These are phyloP conservation scores for Vireo altiloquus DNA, from an alignment of 2,113 vertebrate genomes.

Conservation along the genomic window DNA sequence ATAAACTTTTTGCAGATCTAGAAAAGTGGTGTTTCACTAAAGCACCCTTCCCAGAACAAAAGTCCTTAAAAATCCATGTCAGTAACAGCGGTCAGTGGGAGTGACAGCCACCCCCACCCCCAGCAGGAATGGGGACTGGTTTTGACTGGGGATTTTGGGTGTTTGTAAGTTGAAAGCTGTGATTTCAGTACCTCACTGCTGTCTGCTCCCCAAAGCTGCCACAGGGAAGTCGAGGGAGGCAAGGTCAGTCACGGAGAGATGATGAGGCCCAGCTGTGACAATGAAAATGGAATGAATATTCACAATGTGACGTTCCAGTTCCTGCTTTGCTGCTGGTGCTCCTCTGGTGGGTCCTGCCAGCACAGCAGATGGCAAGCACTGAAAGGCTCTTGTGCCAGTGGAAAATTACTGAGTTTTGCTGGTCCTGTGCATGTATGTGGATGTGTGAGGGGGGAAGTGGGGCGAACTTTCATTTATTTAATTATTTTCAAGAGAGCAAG, in stretches of 20 bases:
- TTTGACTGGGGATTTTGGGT: neutral
- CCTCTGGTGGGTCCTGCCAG: conserved; percentile 26
- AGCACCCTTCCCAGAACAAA: neutral
- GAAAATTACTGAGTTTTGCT: conserved; percentile 35
- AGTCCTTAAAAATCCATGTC: neutral
- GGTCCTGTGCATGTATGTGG: neutral
- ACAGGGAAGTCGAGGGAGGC: neutral
- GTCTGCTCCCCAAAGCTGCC: neutral
- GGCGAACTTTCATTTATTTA: neutral
- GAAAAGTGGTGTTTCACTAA: neutral
- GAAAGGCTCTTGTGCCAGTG: conserved; percentile 2
- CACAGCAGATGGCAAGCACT: conserved; percentile 42
- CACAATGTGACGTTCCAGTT: neutral
- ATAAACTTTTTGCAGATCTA: neutral
- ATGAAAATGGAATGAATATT: conserved; percentile 30
- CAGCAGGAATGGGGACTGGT: neutral
- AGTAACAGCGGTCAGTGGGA: neutral
- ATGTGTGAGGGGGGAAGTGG: neutral
- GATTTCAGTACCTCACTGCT: neutral
- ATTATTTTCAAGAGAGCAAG: neutral
- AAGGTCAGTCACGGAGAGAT: neutral
- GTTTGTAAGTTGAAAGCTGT: neutral
- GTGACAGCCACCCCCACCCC: neutral
- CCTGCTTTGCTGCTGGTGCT: neutral
- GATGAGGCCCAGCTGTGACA: neutral